Evolutionary conservation across 2,888 invertebrate genomes (phyloP).

Genomic region (Metallyticus violacea): DNA sequence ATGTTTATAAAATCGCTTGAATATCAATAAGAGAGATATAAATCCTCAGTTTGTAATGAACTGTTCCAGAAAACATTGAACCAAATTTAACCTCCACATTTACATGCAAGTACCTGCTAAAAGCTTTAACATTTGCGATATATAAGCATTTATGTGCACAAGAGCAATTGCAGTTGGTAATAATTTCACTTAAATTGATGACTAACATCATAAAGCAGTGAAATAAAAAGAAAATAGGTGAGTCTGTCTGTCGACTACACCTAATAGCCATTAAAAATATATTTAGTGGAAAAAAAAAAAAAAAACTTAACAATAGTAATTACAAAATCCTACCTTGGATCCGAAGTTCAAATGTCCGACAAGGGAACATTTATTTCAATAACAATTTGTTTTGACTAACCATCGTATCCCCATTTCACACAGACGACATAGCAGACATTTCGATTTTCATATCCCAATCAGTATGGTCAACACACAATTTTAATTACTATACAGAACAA

Average conservation of each 20-base stretch:
- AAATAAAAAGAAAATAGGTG: background rate
- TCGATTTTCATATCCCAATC: background rate
- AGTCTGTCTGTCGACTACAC: background rate
- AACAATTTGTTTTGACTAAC: background rate
- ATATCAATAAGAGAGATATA: too few species aligned
- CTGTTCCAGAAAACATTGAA: background rate
- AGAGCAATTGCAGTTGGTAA: background rate
- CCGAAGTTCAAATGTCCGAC: background rate
- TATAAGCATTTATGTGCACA: background rate
- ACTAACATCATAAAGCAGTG: background rate
- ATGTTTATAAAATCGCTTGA: too few species aligned
- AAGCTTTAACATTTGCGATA: background rate
- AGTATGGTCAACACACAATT: background rate
- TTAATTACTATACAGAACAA: background rate
- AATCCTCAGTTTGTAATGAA: too few species aligned
- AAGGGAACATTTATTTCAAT: background rate
- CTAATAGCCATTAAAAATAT: background rate
- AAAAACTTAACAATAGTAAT: too few species aligned
- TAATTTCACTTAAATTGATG: background rate
- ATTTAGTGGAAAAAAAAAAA: background rate
- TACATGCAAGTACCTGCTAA: background rate
- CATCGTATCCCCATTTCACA: background rate
- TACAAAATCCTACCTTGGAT: background rate
- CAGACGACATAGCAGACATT: background rate
- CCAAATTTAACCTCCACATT: background rate